Conservation (phyloP, 2,888 invertebrate species). For the Drosophila sordidapex region DNA sequence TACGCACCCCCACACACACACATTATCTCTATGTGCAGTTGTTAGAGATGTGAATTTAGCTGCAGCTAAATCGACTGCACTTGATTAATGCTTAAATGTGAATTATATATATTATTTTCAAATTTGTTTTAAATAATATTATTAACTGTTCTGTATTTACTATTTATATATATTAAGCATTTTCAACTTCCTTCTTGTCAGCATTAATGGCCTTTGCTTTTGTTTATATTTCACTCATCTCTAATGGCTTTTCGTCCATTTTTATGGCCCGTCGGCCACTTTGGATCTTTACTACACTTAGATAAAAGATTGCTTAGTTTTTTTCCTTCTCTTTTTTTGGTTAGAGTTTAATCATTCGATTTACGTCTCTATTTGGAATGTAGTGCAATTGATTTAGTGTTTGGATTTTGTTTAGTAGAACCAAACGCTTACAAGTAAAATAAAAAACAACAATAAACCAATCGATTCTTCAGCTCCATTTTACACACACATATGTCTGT, state of each 20-base stretch:
- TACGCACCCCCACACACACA: slow-evolving; percentile 25
- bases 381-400: slow-evolving; percentile 62
- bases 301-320: slow-evolving; percentile 13
- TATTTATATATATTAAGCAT: background rate
- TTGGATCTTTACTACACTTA: slow-evolving; percentile 42
- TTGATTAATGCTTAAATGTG: too few relatives aligned
- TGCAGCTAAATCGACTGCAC: slow-evolving; percentile 1
- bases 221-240: slow-evolving; percentile 17
- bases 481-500: background rate
- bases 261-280: slow-evolving; percentile 33
- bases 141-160: background rate
- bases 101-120: background rate
- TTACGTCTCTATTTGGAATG: slow-evolving; percentile 66
- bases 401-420: slow-evolving; percentile 42
- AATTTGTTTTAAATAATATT: background rate
- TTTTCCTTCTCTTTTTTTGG: slow-evolving; percentile 12
- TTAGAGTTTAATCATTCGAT: slow-evolving; percentile 41
- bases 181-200: background rate
- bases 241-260: slow-evolving; percentile 26
- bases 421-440: slow-evolving; percentile 14
- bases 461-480: slow-evolving; percentile 20
- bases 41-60: slow-evolving; percentile 33
- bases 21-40: slow-evolving; percentile 27
- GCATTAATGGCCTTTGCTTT: background rate
- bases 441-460: slow-evolving; percentile 30